Percentiles rank a stretch among this genome's conserved stretches.
Evolutionary conservation across 2,797 vertebrate genomes (phyloP).

Genomic region (Podarcis siculus): DNA sequence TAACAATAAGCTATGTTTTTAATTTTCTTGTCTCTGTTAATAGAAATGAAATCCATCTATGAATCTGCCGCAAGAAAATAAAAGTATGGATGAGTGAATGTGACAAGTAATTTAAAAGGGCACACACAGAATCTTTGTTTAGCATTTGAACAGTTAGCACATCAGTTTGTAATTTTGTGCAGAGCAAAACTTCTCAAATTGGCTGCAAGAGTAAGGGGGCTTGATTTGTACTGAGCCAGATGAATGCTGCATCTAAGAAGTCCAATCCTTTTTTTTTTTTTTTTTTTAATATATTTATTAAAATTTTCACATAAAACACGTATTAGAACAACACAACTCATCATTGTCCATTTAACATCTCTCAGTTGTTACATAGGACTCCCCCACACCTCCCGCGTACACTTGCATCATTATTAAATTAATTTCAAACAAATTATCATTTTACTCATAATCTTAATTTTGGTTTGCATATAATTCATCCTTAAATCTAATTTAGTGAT

Average conservation of each 20-base stretch:
- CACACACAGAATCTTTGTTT: neutral
- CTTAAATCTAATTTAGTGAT: no score
- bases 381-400: no score
- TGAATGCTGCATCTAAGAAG: neutral
- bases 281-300: no score
- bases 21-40: conserved; percentile 9
- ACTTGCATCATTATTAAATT: no score
- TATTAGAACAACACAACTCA: no score
- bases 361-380: no score
- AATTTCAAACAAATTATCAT: no score
- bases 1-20: conserved; percentile 47
- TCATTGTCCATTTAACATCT: no score
- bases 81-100: neutral
- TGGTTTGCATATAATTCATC: no score
- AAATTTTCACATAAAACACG: no score
- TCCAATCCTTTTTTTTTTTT: no score
- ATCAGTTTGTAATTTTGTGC: neutral
- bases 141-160: neutral
- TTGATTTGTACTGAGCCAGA: neutral
- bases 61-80: neutral
- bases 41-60: neutral
- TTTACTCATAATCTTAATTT: no score
- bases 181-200: neutral
- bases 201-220: neutral
- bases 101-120: neutral